Evolutionary conservation across 2,888 invertebrate species (phyloP).

Genomic region (Meghimatium bilineatum): DNA sequence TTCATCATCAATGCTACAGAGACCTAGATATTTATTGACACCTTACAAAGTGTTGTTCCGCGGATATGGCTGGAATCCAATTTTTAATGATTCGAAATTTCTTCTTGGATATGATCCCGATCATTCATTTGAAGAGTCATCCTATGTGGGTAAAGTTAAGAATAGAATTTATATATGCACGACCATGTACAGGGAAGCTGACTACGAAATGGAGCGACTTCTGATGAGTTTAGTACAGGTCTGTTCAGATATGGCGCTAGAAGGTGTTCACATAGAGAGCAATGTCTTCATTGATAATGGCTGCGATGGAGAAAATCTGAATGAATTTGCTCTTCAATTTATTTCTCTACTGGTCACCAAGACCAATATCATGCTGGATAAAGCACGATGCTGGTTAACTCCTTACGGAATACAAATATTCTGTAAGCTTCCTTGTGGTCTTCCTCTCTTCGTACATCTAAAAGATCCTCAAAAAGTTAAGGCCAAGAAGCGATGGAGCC

Average conservation of each 20-base stretch:
- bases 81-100: slow-evolving; percentile 59
- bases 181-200: slow-evolving; percentile 70
- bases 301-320: slow-evolving; percentile 57
- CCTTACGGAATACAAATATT: slow-evolving; percentile 67
- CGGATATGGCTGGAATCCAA: slow-evolving; percentile 55
- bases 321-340: slow-evolving; percentile 65
- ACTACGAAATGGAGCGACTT: slow-evolving; percentile 67
- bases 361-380: slow-evolving; percentile 51
- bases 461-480: slow-evolving; percentile 65
- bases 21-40: slow-evolving; percentile 54
- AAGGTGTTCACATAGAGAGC: slow-evolving; percentile 61
- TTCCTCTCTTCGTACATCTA: slow-evolving; percentile 67
- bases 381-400: slow-evolving; percentile 57
- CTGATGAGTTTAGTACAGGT: slow-evolving; percentile 60
- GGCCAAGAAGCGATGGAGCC: slow-evolving; percentile 70
- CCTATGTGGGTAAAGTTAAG: slow-evolving; percentile 45
- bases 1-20: slow-evolving; percentile 44
- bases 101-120: slow-evolving; percentile 55
- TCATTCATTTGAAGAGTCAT: slow-evolving; percentile 41
- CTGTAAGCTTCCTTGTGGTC: slow-evolving; percentile 59
- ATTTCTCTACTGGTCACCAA: slow-evolving; percentile 59
- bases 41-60: slow-evolving; percentile 57
- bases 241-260: slow-evolving; percentile 55
- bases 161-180: slow-evolving; percentile 65
- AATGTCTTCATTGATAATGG: slow-evolving; percentile 70